phyloP scores from a whole-genome alignment of 37 sponge, comb jelly and placozoan species.

The Theonella swinhoei region DNA sequence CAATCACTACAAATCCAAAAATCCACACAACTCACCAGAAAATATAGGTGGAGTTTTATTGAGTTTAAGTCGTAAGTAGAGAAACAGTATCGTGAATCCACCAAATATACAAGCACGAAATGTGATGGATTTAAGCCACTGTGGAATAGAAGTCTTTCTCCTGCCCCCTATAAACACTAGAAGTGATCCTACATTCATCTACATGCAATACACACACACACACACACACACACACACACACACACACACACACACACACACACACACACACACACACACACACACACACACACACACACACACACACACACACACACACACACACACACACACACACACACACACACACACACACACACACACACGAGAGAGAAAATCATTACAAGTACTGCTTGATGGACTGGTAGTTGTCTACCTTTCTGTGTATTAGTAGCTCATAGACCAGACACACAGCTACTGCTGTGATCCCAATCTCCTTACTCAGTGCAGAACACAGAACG shows the following conservation, averaged over 20 bases:
- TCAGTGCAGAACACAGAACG: conserved; percentile 65
- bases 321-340: no score
- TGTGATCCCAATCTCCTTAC: conserved; percentile 91
- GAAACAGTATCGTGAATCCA: background rate
- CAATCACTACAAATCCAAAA: background rate
- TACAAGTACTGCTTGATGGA: no score
- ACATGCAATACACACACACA: background rate
- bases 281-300: no score
- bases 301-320: no score
- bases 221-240: no score
- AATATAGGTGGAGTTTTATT: conserved; percentile 50
- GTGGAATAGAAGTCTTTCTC: background rate
- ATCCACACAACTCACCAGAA: background rate
- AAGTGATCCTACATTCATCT: background rate
- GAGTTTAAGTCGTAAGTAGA: conserved; percentile 34
- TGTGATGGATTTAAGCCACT: background rate
- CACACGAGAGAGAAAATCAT: no score
- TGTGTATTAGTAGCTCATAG: conserved; percentile 71
- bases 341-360: no score
- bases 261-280: no score
- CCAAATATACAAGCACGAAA: background rate
- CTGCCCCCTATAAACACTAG: background rate
- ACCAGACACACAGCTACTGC: conserved; percentile 74
- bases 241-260: no score
- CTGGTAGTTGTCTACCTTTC: conserved; percentile 40